These are phyloP conservation scores for Panurus biarmicus DNA, from an alignment of 2,113 vertebrate genomes.

Conservation along the genomic window DNA sequence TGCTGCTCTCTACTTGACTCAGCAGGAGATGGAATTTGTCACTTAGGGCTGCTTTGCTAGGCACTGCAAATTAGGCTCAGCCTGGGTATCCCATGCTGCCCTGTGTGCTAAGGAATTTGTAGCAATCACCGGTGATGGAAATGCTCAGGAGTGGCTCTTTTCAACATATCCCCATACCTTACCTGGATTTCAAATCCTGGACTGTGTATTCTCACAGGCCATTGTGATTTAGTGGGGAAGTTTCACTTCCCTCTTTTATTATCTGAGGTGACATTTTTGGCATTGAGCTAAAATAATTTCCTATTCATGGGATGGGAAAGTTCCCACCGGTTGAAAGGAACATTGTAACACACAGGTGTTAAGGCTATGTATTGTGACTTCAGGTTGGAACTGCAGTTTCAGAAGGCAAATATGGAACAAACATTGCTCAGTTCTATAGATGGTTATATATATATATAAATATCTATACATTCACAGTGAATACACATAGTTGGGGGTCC, in stretches of 20 bases:
- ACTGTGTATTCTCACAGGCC: not conserved
- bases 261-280: not conserved
- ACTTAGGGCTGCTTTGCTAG: not conserved
- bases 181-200: not conserved
- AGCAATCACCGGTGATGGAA: not conserved
- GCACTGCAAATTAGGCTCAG: not conserved
- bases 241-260: not conserved
- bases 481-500: not conserved
- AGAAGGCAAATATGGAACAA: not conserved
- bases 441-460: not conserved
- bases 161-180: not conserved
- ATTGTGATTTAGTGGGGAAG: not conserved
- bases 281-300: not conserved
- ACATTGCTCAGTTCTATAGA: not conserved
- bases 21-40: not conserved
- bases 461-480: not conserved
- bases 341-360: not conserved
- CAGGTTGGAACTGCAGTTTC: not conserved
- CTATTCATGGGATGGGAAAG: not conserved
- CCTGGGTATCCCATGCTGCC: not conserved
- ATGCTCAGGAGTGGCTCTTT: not conserved
- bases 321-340: not conserved
- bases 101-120: not conserved
- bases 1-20: not conserved
- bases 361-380: not conserved